Evolutionary conservation across 2,888 invertebrate genomes (phyloP).

Genomic region (Unio delphinus): DNA sequence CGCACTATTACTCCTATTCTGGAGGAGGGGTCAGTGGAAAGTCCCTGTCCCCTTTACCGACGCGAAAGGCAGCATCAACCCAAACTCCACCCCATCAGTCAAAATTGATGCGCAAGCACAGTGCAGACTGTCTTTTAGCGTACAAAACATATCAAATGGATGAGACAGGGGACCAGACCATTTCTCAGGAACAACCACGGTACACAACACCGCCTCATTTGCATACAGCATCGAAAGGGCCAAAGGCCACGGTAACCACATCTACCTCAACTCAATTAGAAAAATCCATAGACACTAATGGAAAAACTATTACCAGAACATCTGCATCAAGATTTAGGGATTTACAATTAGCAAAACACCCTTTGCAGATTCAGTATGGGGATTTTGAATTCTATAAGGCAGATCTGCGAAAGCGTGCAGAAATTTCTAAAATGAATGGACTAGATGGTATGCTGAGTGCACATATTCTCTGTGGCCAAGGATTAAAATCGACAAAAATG

Average conservation of each 20-base stretch:
- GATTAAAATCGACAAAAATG: conserved; percentile 70
- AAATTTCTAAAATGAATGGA: conserved; percentile 49
- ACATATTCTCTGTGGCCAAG: conserved; percentile 73
- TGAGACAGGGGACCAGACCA: conserved; percentile 27
- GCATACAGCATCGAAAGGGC: conserved; percentile 47
- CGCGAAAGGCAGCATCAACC: conserved; percentile 52
- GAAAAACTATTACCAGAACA: conserved; percentile 44
- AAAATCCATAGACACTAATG: conserved; percentile 47
- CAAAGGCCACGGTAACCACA: conserved; percentile 29
- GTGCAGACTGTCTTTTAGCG: conserved; percentile 57
- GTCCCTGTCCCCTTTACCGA: conserved; percentile 50
- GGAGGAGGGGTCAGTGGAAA: conserved; percentile 25
- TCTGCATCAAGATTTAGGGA: conserved; percentile 56
- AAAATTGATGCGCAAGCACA: conserved; percentile 51
- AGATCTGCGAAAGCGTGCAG: conserved; percentile 57
- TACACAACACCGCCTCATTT: conserved; percentile 33
- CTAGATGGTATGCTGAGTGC: conserved; percentile 66
- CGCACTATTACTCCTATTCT: conserved; percentile 27
- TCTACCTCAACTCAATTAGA: conserved; percentile 53
- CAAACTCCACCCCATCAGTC: conserved; percentile 50
- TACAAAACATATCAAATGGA: conserved; percentile 64
- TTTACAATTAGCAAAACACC: conserved; percentile 65
- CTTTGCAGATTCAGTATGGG: conserved; percentile 68
- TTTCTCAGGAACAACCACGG: conserved; percentile 29
- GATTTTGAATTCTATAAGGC: conserved; percentile 67